Conservation (phyloP, 2,888 invertebrate genomes). For the Tipula vernalis region DNA sequence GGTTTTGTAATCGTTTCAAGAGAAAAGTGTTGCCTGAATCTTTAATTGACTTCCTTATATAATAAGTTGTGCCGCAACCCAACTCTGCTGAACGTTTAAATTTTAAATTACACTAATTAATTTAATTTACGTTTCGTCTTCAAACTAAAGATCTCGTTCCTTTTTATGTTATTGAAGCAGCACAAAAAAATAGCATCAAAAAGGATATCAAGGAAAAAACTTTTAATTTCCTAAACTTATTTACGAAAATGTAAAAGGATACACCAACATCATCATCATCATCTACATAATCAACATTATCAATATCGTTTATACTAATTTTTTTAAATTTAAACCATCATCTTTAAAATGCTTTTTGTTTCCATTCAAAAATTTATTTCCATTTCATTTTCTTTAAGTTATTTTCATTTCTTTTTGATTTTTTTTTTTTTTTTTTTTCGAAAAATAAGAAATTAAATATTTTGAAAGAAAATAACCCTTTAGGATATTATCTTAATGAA, state of each 20-base stretch:
- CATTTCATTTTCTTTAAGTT: neutral
- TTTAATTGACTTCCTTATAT: neutral
- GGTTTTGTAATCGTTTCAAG: neutral
- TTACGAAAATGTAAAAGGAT: neutral
- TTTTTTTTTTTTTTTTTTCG: neutral
- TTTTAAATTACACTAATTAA: neutral
- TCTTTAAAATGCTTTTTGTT: neutral
- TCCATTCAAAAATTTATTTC: neutral
- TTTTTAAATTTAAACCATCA: neutral
- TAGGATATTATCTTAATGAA: neutral
- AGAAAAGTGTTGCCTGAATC: neutral
- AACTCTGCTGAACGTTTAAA: neutral
- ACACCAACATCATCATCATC: neutral
- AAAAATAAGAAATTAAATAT: neutral
- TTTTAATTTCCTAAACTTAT: neutral
- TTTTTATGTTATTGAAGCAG: neutral
- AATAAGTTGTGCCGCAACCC: neutral
- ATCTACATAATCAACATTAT: conserved; percentile 4
- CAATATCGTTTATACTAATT: neutral
- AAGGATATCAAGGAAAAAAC: neutral
- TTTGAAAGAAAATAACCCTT: neutral
- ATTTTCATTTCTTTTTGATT: neutral
- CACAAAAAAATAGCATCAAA: neutral
- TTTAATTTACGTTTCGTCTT: neutral
- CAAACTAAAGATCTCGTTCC: neutral